A percentile compares a stretch with the other conserved stretches of the same genome.
Conservation (phyloP, 2,888 invertebrate genomes). For the Cosmopolites sordidus region DNA sequence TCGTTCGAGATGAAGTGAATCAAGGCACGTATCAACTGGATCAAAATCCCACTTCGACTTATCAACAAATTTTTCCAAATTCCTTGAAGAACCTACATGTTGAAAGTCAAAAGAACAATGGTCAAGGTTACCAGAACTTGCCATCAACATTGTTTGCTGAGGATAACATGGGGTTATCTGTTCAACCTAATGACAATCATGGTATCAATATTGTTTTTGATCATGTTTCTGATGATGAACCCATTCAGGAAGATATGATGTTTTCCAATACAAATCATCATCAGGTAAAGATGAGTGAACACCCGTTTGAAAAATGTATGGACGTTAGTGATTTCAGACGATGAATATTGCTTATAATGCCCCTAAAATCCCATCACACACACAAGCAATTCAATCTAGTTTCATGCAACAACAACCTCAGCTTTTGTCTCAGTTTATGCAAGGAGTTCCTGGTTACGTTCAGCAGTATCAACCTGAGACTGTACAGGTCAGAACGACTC, state of each 20-base stretch:
- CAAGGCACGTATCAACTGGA: not conserved
- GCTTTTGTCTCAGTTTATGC: conserved; percentile 34
- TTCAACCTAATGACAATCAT: conserved; percentile 12
- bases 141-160: conserved; percentile 2
- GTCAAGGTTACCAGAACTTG: conserved; percentile 12
- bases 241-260: conserved; percentile 11
- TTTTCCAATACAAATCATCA: conserved; percentile 18
- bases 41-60: not conserved
- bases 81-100: conserved; percentile 4
- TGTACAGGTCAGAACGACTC: conserved; percentile 1
- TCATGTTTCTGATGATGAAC: not conserved
- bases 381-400: conserved; percentile 22
- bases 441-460: conserved; percentile 6
- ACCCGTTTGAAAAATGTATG: no score
- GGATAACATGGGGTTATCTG: conserved; percentile 9
- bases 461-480: conserved; percentile 13
- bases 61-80: not conserved
- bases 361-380: conserved; percentile 2
- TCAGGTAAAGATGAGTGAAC: no score
- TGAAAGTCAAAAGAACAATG: conserved; percentile 2
- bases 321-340: not conserved
- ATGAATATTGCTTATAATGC: not conserved
- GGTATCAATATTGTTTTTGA: conserved; percentile 17
- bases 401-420: conserved; percentile 29
- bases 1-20: conserved; percentile 13